Conservation (phyloP, 2,888 invertebrate species). For the Cantharis lateralis region DNA sequence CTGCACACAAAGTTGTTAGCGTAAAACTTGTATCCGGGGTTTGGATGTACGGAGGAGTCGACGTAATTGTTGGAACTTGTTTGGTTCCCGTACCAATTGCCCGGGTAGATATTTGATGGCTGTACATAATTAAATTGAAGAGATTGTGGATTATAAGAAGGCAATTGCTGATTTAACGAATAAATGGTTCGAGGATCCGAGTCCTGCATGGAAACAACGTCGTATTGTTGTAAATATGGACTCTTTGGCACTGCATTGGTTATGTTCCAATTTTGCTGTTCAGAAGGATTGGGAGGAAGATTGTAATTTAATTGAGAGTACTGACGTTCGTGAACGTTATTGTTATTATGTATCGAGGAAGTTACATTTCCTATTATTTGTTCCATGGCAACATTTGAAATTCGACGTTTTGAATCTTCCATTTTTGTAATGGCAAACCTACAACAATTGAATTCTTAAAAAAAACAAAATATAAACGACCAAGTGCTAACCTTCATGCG, state of each 20-base stretch:
- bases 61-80: slow-evolving; percentile 40
- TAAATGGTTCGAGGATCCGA: slow-evolving; percentile 30
- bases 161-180: slow-evolving; percentile 31
- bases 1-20: slow-evolving; percentile 9
- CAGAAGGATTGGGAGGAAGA: slow-evolving; percentile 46
- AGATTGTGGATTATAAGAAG: slow-evolving; percentile 25
- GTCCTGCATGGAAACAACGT: slow-evolving; percentile 7
- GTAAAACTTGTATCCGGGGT: background rate
- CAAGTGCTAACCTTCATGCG: background rate
- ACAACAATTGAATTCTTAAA: background rate
- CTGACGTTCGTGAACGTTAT: slow-evolving; percentile 58
- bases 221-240: slow-evolving; percentile 32
- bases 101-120: slow-evolving; percentile 29
- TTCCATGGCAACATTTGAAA: slow-evolving; percentile 55
- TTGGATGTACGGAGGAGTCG: slow-evolving; percentile 6
- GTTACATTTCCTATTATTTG: slow-evolving; percentile 66
- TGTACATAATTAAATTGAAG: slow-evolving; percentile 33
- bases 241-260: slow-evolving; percentile 34
- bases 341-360: slow-evolving; percentile 59
- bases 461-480: slow-evolving; percentile 10
- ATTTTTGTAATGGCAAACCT: slow-evolving; percentile 38
- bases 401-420: slow-evolving; percentile 47
- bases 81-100: slow-evolving; percentile 39
- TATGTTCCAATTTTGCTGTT: slow-evolving; percentile 38
- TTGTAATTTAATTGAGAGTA: slow-evolving; percentile 61